Evolutionary conservation across 2,888 invertebrate genomes (phyloP).

Genomic region (Agrotis segetum): DNA sequence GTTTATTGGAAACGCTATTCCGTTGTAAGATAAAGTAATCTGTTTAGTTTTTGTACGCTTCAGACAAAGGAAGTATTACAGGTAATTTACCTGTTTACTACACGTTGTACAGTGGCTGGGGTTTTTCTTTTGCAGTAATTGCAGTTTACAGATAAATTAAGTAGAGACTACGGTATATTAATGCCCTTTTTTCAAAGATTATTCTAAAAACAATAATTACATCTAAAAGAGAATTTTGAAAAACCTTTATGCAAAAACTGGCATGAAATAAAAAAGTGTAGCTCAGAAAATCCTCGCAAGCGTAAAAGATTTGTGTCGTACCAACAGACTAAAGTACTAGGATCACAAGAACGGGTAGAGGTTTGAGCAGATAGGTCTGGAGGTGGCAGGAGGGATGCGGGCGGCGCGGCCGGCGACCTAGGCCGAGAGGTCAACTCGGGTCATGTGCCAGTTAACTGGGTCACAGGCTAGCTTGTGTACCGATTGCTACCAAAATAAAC

Average conservation of each 20-base stretch:
- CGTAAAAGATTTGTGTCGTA: constrained; percentile 33
- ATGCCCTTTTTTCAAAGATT: background rate
- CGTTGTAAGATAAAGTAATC: constrained; percentile 9
- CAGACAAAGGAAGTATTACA: background rate
- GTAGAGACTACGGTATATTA: background rate
- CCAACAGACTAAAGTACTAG: constrained; percentile 61
- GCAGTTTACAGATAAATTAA: background rate
- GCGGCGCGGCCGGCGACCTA: constrained; percentile 81
- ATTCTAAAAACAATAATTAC: constrained; percentile 6
- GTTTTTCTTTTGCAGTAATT: background rate
- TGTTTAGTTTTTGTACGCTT: constrained; percentile 18
- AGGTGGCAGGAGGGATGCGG: constrained; percentile 63
- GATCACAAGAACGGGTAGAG: constrained; percentile 65
- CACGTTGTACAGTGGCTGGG: constrained; percentile 1
- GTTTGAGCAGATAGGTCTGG: constrained; percentile 67
- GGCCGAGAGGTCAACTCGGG: constrained; percentile 85
- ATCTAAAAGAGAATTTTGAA: background rate
- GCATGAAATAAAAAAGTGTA: constrained; percentile 26
- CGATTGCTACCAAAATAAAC: constrained; percentile 83
- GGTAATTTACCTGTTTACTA: constrained; percentile 7
- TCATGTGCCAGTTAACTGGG: constrained; percentile 83
- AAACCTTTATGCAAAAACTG: constrained; percentile 32
- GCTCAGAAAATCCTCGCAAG: constrained; percentile 26
- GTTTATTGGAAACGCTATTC: constrained; percentile 26
- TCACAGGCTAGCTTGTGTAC: constrained; percentile 81